Percentiles rank a stretch among this genome's conserved stretches.
phyloP scores from a whole-genome alignment of 2,797 vertebrate genomes.

The Tauraco hartlaubi region DNA sequence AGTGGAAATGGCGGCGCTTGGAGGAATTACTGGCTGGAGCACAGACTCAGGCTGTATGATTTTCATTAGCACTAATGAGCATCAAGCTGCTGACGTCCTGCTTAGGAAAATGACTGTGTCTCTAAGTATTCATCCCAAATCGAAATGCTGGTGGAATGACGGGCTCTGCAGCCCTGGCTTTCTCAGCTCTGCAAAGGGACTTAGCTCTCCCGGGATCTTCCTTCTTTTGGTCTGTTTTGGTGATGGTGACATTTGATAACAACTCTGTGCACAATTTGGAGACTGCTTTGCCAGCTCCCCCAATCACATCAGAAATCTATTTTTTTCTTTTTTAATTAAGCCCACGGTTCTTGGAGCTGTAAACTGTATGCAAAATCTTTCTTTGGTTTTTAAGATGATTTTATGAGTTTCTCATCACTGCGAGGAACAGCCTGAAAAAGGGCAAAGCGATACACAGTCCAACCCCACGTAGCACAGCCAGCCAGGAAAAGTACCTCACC shows the following conservation, averaged over 20 bases:
- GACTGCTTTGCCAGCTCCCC: neutral
- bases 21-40: conserved; percentile 25
- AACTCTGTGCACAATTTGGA: neutral
- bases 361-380: neutral
- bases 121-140: conserved; percentile 10
- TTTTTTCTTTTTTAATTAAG: neutral
- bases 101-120: conserved; percentile 28
- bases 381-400: neutral
- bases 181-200: neutral
- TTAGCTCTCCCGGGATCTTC: neutral
- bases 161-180: neutral
- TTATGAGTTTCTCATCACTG: neutral
- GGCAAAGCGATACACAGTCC: neutral
- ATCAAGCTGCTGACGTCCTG: neutral
- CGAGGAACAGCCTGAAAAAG: neutral
- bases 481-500: neutral
- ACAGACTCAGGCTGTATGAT: neutral
- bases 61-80: conserved; percentile 44
- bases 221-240: neutral
- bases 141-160: fast-evolving
- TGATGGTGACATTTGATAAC: neutral
- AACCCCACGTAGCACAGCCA: neutral
- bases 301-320: neutral
- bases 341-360: neutral
- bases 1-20: neutral